Evolutionary conservation across 2,797 vertebrate species (phyloP).

Genomic region (Eupleurogrammus muticus): DNA sequence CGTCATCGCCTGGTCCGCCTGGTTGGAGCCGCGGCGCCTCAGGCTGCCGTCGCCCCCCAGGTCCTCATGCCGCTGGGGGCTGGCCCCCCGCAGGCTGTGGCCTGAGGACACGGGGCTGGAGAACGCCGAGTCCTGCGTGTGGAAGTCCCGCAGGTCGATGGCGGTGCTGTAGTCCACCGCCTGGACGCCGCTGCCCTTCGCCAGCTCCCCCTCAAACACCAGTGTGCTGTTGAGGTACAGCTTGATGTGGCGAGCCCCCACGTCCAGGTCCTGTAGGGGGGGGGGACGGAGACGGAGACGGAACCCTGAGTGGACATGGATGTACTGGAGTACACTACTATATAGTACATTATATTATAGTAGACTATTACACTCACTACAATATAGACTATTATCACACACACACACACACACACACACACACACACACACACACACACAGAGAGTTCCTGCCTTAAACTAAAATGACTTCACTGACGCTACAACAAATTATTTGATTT

Average conservation of each 20-base stretch:
- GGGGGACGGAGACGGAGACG: too few relatives aligned
- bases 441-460: too few relatives aligned
- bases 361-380: too few relatives aligned
- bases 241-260: constrained; percentile 89
- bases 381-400: too few relatives aligned
- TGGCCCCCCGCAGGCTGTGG: constrained; percentile 68
- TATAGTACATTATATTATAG: too few relatives aligned
- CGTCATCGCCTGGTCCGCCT: constrained; percentile 54
- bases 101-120: constrained; percentile 78
- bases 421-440: too few relatives aligned
- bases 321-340: too few relatives aligned
- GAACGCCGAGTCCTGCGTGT: constrained; percentile 71
- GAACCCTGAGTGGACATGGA: too few relatives aligned
- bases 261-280: constrained; percentile 92
- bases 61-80: constrained; percentile 54
- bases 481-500: too few relatives aligned
- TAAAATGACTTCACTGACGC: too few relatives aligned
- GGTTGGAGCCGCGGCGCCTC: constrained; percentile 49
- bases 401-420: too few relatives aligned
- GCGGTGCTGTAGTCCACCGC: constrained; percentile 84
- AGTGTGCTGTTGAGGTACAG: constrained; percentile 91
- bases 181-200: constrained; percentile 87
- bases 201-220: constrained; percentile 90
- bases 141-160: constrained; percentile 80
- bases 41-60: constrained; percentile 50